Base-by-base conservation (phyloP, 2,797 vertebrate genomes). In the Lerista edwardsae region DNA sequence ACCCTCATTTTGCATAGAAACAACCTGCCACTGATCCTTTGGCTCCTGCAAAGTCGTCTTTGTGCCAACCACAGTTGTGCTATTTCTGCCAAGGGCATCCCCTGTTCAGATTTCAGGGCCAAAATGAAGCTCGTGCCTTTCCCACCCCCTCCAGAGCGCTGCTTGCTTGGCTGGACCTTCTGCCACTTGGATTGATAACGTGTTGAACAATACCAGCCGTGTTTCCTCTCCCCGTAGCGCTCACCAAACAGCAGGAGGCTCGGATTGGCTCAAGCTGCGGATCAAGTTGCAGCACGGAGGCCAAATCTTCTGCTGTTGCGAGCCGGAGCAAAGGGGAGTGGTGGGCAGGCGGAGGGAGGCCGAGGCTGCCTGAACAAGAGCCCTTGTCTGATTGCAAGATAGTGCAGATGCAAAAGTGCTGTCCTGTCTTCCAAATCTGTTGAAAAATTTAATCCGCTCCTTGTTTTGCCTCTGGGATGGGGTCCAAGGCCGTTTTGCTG, bases 361-460 rank as follows among this genome's bases (percentile, higher is more conserved):
- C 74, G n/a, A 39, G 71, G 19, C 44, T 74, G 11, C 51, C 59
- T 82, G 80, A 65, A 51, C 59, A 64, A 64, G 55, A 73, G 69
- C 69, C 68, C 31, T 62, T 72, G 67, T 82, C 57, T 25, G 68
- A 82, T 47, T 57, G 47, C 34, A 47, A 34, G 80, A 64, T 82
- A 51, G 74, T 61, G 31, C 57, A 69, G 83, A 71, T 34, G 55
- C 65, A n/a, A 41, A 61, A 67, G 23, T 23, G 55, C 39, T 36
- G n/a, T 31, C 12, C 39, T 19, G 57, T 64, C 41, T 64, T 78
- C 67, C 75, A 64, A 73, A 64, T 27, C 25, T n/a, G 59, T 19
- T 47, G 67, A 25, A 39, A 73, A 79, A 84, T 73, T 51, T 79
- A 73, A 79, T 73, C 67, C 29, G 4, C 15, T 62, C n/a, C 39